Evolutionary conservation across 2,113 vertebrate species (phyloP), one percentile per base, ranked within the genome.

Genomic region (Aegithalos caudatus): DNA sequence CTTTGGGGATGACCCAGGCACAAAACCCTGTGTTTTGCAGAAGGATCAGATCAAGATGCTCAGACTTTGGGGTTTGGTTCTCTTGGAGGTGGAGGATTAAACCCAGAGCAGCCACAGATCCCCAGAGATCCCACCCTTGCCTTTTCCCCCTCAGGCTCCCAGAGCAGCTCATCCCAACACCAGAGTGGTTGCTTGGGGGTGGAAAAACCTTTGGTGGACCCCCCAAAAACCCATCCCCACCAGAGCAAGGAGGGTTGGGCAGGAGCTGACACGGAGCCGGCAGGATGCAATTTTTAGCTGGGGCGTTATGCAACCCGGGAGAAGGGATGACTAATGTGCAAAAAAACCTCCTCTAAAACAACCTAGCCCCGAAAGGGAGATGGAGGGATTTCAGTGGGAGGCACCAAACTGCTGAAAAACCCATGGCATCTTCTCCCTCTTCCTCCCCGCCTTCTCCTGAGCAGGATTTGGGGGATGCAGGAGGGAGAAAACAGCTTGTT

Each of bases 251-350:
- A 76, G 83, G 76, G 84, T 2, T 78, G 96, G 65, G 94, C 74
- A 92, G 27, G 97, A 96, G 95, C 97, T 96, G 97, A 65, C 96
- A 94, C 9, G 31, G 92, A 95, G 96, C 92, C 1, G 47, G 92
- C 3, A 74, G 69, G 89, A 57, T 94, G 97, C 96, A 96, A 95
- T 98, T 98, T 98, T 98, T 98, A 98, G 97, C 96, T 71, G 90
- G 93, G 80, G 88, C 15, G 91, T 98, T 98, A 98, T 97, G 97
- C 97, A 98, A 96, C 96, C 86, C 48, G 23, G 95, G 92, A 54
- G 84, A 62, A 72, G 86, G 97, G 96, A 92, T 97, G 97, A 97
- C 81, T 97, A 96, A 97, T 96, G 86, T 95, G 91, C 96, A 57
- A 29, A 96, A 83, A 96, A 83, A 81, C 82, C 83, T 95, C 94